A percentile compares a stretch with the other conserved stretches of the same genome.
phyloP scores from a whole-genome alignment of 1,140 invertebrate genomes.

The Epicauta chinensis region DNA sequence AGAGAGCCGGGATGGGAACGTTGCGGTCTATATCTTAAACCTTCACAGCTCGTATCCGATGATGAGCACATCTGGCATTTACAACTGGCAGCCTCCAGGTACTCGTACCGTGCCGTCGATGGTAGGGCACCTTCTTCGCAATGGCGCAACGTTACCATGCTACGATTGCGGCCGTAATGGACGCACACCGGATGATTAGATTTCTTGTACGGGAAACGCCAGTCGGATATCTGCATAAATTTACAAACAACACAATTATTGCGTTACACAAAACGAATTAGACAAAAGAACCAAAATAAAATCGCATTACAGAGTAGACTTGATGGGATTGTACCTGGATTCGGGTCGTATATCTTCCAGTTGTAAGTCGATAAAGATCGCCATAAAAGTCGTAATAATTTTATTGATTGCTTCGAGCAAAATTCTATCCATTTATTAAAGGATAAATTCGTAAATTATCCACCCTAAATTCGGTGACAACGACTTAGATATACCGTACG shows the following conservation, averaged over 20 bases:
- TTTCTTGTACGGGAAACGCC: slow-evolving; percentile 78
- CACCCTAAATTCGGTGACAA: too few relatives aligned
- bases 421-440: too few relatives aligned
- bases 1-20: slow-evolving; percentile 34
- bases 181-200: slow-evolving; percentile 79
- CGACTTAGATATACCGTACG: too few relatives aligned
- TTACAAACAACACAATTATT: background rate
- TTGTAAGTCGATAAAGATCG: too few relatives aligned
- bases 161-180: slow-evolving; percentile 56
- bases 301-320: too few relatives aligned
- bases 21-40: slow-evolving; percentile 46
- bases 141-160: slow-evolving; percentile 50
- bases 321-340: too few relatives aligned
- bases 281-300: background rate
- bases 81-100: slow-evolving; percentile 57
- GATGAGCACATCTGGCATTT: slow-evolving; percentile 40
- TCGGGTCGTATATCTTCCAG: too few relatives aligned
- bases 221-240: slow-evolving; percentile 63
- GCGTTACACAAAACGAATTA: background rate
- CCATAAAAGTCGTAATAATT: too few relatives aligned
- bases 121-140: slow-evolving; percentile 58
- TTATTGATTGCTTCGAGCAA: too few relatives aligned
- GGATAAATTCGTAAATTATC: too few relatives aligned
- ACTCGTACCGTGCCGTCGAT: slow-evolving; percentile 53
- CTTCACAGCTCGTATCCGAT: slow-evolving; percentile 41